Percentiles rank a stretch among this genome's conserved stretches.
Conservation (phyloP, 2,797 vertebrate species). For the Periophthalmus magnuspinnatus region DNA sequence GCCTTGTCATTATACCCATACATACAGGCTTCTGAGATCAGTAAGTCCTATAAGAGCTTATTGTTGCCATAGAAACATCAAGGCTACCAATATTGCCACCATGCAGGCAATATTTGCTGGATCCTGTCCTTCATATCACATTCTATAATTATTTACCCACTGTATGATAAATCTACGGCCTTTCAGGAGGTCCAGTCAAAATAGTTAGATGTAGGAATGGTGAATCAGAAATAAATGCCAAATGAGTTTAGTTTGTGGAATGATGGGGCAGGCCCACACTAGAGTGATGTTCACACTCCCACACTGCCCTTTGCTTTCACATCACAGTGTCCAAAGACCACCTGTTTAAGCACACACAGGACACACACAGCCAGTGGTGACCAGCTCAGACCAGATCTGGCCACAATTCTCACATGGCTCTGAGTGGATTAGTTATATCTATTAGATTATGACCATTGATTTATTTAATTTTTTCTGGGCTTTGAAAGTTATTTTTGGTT, state of each 20-base stretch:
- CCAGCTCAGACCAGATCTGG: background rate
- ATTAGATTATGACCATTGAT: too few species aligned
- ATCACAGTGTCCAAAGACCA: slow-evolving; percentile 1
- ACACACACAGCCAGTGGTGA: background rate
- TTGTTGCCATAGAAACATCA: slow-evolving; percentile 67
- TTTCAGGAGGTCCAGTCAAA: slow-evolving; percentile 25
- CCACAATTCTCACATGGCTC: background rate
- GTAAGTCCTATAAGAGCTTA: slow-evolving; percentile 5
- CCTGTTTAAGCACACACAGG: slow-evolving; percentile 29
- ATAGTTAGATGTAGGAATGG: slow-evolving; percentile 34
- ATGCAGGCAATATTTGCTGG: slow-evolving; percentile 43
- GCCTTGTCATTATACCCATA: background rate
- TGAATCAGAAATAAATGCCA: slow-evolving; percentile 46
- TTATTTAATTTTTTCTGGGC: background rate
- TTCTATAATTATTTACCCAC: background rate
- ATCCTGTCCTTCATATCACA: slow-evolving; percentile 12
- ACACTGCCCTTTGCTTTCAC: slow-evolving; percentile 40
- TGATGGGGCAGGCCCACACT: slow-evolving; percentile 37
- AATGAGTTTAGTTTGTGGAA: background rate
- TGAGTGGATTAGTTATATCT: too few species aligned
- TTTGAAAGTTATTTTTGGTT: background rate
- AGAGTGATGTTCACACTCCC: slow-evolving; percentile 42
- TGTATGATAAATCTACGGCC: background rate
- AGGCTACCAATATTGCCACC: slow-evolving; percentile 28
- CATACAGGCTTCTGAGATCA: background rate